Percentiles rank a stretch among this genome's conserved stretches.
phyloP scores from a whole-genome alignment of 2,113 vertebrate species.

The Paraplagusia blochii region DNA sequence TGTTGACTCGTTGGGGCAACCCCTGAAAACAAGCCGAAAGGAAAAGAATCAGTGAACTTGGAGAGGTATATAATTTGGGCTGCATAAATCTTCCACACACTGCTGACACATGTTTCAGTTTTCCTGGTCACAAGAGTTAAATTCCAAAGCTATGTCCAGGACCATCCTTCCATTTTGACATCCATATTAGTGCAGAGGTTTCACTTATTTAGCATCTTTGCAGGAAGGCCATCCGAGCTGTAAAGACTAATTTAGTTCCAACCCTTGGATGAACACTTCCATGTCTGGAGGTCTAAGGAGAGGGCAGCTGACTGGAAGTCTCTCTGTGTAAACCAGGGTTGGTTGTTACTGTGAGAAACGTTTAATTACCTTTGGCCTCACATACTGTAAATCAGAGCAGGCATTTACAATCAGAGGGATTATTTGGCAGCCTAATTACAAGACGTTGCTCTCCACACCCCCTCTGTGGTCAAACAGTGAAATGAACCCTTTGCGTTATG shows the following conservation, averaged over 20 bases:
- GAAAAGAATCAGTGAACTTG: no score
- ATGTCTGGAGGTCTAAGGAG: slow-evolving; percentile 13
- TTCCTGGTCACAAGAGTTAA: slow-evolving; percentile 26
- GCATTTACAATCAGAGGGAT: slow-evolving; percentile 48
- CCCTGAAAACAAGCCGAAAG: no score
- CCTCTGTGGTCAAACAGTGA: slow-evolving; percentile 33
- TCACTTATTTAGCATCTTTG: neutral
- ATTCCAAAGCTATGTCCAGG: slow-evolving; percentile 23
- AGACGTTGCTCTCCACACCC: slow-evolving; percentile 34
- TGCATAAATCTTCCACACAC: slow-evolving; percentile 45
- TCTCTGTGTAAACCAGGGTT: slow-evolving; percentile 22
- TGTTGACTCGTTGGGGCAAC: no score
- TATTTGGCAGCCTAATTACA: slow-evolving; percentile 63
- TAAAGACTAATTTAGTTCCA: no score
- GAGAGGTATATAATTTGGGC: slow-evolving; percentile 52
- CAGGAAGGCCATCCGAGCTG: slow-evolving; percentile 1
- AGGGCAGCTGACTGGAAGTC: slow-evolving; percentile 25
- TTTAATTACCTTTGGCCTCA: slow-evolving; percentile 49
- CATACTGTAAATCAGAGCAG: slow-evolving; percentile 51
- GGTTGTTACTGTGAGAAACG: slow-evolving; percentile 37
- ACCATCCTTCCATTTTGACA: neutral
- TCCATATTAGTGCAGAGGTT: no score
- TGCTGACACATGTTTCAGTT: slow-evolving; percentile 45
- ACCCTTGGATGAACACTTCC: neutral
- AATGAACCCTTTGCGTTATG: slow-evolving; percentile 32